A percentile compares a stretch with the other conserved stretches of the same genome.
Conservation (phyloP, 2,113 vertebrate species). For the Centrocercus urophasianus region DNA sequence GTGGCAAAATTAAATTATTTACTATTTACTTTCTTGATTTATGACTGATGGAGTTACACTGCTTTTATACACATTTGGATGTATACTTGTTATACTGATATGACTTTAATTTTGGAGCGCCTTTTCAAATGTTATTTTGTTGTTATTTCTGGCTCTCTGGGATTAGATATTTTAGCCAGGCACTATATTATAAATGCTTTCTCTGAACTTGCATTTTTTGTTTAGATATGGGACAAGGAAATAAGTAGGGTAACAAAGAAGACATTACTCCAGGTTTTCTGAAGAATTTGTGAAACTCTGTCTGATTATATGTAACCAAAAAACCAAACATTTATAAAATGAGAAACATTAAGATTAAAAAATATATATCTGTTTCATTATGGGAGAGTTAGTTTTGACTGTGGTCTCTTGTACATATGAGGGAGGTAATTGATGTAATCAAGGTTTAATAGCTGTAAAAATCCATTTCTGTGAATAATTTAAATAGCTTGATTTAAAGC, state of each 20-base stretch:
- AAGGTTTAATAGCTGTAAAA: neutral
- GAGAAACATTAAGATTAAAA: neutral
- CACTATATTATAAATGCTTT: neutral
- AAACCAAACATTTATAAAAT: neutral
- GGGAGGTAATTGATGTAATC: neutral
- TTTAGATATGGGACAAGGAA: neutral
- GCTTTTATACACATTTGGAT: neutral
- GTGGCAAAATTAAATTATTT: slow-evolving; percentile 12
- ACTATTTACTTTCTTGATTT: slow-evolving; percentile 39
- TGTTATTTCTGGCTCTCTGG: neutral
- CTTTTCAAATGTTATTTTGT: neutral
- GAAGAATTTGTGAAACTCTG: neutral
- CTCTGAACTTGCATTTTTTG: neutral
- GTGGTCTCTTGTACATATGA: neutral
- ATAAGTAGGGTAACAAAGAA: neutral
- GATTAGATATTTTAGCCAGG: neutral
- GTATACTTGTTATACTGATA: neutral
- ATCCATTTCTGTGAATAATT: neutral
- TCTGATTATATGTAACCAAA: neutral
- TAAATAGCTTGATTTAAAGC: slow-evolving; percentile 26
- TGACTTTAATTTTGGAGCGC: neutral
- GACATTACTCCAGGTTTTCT: neutral
- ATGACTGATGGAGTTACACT: neutral
- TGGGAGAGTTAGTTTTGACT: neutral
- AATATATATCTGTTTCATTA: neutral